Evolutionary conservation across 2,113 vertebrate species (phyloP).

Genomic region (Poeciliopsis prolifica): DNA sequence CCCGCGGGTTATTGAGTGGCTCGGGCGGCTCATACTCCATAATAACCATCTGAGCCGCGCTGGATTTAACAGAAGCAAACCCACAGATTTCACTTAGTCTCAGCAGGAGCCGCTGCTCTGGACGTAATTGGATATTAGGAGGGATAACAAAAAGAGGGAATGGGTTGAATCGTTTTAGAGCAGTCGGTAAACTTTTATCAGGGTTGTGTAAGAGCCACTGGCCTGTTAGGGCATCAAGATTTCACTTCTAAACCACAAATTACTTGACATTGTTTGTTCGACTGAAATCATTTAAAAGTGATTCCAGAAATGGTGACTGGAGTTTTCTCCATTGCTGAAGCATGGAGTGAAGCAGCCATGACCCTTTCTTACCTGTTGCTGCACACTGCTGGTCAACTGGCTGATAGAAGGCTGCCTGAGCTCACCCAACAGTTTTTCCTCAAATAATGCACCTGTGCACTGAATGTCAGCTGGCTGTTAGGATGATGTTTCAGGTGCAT

Average conservation of each 20-base stretch:
- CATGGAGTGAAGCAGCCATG: neutral
- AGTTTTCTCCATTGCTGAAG: neutral
- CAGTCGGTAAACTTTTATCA: neutral
- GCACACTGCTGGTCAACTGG: neutral
- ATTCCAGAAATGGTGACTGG: no score
- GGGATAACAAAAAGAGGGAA: neutral
- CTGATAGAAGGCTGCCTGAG: neutral
- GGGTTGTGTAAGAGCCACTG: no score
- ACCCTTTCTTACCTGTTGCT: neutral
- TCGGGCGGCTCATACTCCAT: slow-evolving; percentile 34
- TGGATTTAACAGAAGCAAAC: slow-evolving; percentile 5
- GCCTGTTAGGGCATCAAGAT: neutral
- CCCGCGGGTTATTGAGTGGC: slow-evolving; percentile 43
- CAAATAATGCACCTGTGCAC: neutral
- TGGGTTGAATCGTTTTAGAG: neutral
- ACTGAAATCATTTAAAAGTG: neutral
- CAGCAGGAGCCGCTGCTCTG: neutral
- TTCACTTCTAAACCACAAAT: neutral
- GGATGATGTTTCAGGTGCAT: no score
- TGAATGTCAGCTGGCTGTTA: neutral
- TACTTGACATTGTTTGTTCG: neutral
- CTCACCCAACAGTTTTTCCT: no score
- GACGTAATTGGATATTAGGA: neutral
- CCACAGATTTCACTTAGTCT: slow-evolving; percentile 5
- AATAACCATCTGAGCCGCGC: slow-evolving; percentile 21